phyloP scores from a whole-genome alignment of 2,113 vertebrate genomes.

The Brevimyrus niger region DNA sequence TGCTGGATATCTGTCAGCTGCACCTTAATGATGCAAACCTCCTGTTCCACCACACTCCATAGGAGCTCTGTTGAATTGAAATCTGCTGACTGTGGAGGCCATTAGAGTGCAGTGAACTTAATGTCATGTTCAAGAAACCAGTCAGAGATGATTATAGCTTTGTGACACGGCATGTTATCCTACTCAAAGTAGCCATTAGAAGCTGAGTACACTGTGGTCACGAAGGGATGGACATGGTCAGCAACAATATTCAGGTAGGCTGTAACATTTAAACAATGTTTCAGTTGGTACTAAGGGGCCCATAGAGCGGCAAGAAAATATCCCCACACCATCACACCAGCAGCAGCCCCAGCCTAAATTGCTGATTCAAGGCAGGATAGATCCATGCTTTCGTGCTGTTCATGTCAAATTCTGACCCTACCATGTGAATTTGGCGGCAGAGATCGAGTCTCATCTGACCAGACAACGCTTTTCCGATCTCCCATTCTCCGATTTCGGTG shows the following conservation, averaged over 20 bases:
- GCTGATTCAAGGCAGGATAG: too few species aligned
- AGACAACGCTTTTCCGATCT: not conserved
- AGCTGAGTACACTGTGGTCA: not conserved
- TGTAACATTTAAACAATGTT: too few species aligned
- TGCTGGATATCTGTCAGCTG: too few species aligned
- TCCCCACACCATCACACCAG: too few species aligned
- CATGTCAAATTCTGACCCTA: not conserved
- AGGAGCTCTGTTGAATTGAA: not conserved
- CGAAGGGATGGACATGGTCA: too few species aligned
- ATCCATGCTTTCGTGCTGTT: too few species aligned
- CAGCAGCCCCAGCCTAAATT: too few species aligned
- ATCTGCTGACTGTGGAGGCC: not conserved
- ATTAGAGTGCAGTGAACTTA: not conserved
- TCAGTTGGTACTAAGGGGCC: too few species aligned
- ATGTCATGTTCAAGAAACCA: not conserved
- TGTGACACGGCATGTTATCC: not conserved
- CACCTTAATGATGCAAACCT: not conserved
- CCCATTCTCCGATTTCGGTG: not conserved
- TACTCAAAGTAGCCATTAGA: not conserved
- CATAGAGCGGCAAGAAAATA: too few species aligned
- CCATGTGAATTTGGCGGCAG: not conserved
- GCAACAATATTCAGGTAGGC: too few species aligned
- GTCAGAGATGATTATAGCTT: not conserved
- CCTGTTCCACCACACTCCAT: not conserved
- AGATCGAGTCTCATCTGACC: not conserved